These are phyloP conservation scores for Malurus melanocephalus DNA, from an alignment of 2,113 vertebrate species.

Conservation along the genomic window DNA sequence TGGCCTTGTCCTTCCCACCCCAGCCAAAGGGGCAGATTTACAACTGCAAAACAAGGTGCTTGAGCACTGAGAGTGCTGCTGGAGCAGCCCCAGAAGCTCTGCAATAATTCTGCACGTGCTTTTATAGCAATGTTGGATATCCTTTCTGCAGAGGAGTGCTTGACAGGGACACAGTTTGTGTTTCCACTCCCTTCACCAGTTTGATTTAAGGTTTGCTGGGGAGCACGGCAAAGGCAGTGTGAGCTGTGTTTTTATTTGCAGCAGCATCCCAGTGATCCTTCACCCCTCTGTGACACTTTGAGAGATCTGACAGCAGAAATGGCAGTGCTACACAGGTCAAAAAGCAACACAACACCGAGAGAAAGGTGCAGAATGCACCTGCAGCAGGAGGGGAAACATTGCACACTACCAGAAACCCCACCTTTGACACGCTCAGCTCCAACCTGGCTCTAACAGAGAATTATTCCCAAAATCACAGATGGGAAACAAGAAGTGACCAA, in stretches of 20 bases:
- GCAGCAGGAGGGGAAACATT: accelerated
- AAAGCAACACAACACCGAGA: not conserved
- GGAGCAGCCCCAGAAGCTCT: slow-evolving; percentile 26
- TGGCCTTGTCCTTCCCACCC: slow-evolving; percentile 22
- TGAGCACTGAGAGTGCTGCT: slow-evolving; percentile 23
- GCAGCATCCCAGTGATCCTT: not conserved
- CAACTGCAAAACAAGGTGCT: slow-evolving; percentile 48
- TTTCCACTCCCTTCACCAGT: slow-evolving; percentile 31
- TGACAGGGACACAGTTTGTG: slow-evolving; percentile 51
- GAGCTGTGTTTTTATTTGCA: not conserved
- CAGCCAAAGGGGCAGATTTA: slow-evolving; percentile 46
- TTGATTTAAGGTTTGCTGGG: slow-evolving; percentile 49
- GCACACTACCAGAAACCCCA: not conserved
- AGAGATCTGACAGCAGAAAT: not conserved
- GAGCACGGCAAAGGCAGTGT: slow-evolving; percentile 14
- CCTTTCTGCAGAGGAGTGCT: slow-evolving; percentile 47
- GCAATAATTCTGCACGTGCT: slow-evolving; percentile 43
- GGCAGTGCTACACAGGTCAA: not conserved
- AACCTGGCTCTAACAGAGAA: not conserved
- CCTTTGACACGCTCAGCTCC: accelerated
- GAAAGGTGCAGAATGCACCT: not conserved
- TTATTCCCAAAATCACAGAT: not conserved
- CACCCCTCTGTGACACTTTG: not conserved
- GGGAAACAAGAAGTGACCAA: not conserved
- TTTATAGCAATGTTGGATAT: slow-evolving; percentile 56